Base-by-base conservation (phyloP, 2,888 invertebrate species). In the Idaea biselata region DNA sequence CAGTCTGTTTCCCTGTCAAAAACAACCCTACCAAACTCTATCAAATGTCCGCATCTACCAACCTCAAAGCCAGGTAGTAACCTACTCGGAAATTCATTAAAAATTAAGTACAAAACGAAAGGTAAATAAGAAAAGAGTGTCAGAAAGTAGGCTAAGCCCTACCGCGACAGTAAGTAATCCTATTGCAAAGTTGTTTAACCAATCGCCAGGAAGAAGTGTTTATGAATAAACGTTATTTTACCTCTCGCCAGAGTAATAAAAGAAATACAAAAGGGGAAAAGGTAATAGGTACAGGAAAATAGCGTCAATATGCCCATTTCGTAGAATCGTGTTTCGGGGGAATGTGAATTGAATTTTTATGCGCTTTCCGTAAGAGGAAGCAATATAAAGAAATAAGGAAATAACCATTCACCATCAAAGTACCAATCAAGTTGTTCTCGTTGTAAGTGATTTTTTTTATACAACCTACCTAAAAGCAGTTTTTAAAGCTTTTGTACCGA, bases 331-430 rank as follows among this genome's bases (percentile, higher is more conserved):
- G 44, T 44, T 44, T 44, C 44, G 44, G 44, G 14, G 11, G 44
- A 44, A 44, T 44, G 44, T 44, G 44, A 44, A 44, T 44, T 44
- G 44, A 44, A 44, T 44, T 44, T 44, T 44, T 44, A 44, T 44
- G 44, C 44, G 44, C 11, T 8, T 44, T 44, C 44, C 44, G 14
- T 44, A 14, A 8, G 44, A 44, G 44, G 44, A 44, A 44, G 44
- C 44, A 44, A 44, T 44, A 44, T 44, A 44, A 44, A 44, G 44
- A 44, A 44, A 44, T 44, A 44, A 14, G 44, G 14, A 44, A 44
- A 44, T 44, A 44, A 44, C 44, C 8, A 44, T 8, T 44, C 3
- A 14, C 11, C 44, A 25, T 25, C 25, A 25, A 25, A 3, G 25
- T 25, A 25, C 3, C 25, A 25, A 25, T 25, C 25, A 25, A 25